These are phyloP conservation scores for Troides helena DNA, from an alignment of 2,888 invertebrate species.

Conservation along the genomic window DNA sequence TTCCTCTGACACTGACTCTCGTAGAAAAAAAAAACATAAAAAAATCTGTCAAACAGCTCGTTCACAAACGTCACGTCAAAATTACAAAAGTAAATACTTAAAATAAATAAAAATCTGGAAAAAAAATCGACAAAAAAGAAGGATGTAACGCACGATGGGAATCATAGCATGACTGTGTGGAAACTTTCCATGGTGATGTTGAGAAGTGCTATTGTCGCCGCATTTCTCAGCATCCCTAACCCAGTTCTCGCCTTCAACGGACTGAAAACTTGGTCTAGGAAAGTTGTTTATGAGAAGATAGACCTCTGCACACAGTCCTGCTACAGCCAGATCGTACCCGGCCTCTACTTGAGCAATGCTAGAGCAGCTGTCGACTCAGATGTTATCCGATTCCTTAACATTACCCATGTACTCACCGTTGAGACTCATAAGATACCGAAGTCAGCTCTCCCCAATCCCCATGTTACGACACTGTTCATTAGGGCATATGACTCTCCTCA, in stretches of 20 bases:
- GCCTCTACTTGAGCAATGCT: conserved; percentile 72
- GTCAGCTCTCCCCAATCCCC: conserved; percentile 56
- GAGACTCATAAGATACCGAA: conserved; percentile 66
- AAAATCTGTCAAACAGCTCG: conserved; percentile 38
- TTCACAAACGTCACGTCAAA: conserved; percentile 40
- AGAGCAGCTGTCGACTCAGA: conserved; percentile 60
- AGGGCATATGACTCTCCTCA: conserved; percentile 71
- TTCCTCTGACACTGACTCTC: conserved; percentile 23
- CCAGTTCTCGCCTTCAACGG: conserved; percentile 60
- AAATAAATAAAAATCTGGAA: conserved; percentile 32
- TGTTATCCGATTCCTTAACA: conserved; percentile 62
- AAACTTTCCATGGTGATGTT: conserved; percentile 58
- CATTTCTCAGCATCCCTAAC: conserved; percentile 62
- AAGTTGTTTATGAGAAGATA: conserved; percentile 59
- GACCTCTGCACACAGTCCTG: conserved; percentile 71
- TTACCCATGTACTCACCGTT: conserved; percentile 75
- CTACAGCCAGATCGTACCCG: conserved; percentile 63
- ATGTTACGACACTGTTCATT: conserved; percentile 70
- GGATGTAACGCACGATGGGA: conserved; percentile 34
- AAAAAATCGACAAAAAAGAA: conserved; percentile 33
- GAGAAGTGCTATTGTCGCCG: conserved; percentile 59
- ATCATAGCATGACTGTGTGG: conserved; percentile 50
- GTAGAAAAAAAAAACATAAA: conserved; percentile 42
- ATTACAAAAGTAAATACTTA: conserved; percentile 31
- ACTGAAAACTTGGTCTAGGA: conserved; percentile 63